A percentile compares a stretch with the other conserved stretches of the same genome.
Evolutionary conservation across 2,888 invertebrate genomes (phyloP).

Genomic region (Eudasyphora cyanicolor): DNA sequence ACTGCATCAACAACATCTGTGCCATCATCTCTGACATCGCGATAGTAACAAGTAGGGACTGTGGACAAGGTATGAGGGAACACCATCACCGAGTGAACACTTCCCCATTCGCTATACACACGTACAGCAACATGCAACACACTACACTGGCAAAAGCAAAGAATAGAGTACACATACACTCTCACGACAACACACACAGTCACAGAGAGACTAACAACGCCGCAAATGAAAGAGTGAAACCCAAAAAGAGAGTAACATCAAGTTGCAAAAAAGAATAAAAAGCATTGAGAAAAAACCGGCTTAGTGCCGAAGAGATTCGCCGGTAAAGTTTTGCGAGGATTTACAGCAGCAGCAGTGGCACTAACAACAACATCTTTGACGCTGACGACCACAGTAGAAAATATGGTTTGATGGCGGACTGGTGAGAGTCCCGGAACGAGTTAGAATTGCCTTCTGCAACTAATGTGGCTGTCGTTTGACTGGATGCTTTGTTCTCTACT

Average conservation of each 20-base stretch:
- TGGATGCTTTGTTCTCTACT: constrained; percentile 4
- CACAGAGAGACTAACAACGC: constrained; percentile 29
- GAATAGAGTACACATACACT: constrained; percentile 4
- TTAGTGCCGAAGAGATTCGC: constrained; percentile 50
- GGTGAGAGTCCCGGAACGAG: constrained; percentile 25
- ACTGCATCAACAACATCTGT: constrained; percentile 34
- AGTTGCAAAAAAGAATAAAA: constrained; percentile 44
- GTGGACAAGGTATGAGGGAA: constrained; percentile 25
- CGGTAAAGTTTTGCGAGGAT: constrained; percentile 45
- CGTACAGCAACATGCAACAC: neutral
- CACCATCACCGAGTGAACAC: neutral
- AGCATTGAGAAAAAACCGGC: constrained; percentile 56
- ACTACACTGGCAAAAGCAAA: neutral
- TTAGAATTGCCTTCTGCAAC: constrained; percentile 29
- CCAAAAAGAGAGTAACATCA: constrained; percentile 40
- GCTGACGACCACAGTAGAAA: constrained; percentile 34
- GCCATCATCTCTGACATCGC: constrained; percentile 36
- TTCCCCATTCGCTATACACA: no score
- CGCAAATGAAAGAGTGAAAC: constrained; percentile 26
- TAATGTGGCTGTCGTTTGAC: neutral
- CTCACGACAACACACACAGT: neutral
- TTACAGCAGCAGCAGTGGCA: constrained; percentile 27
- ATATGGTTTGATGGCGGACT: constrained; percentile 38
- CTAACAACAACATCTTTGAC: neutral
- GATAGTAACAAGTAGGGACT: constrained; percentile 50